Conservation (phyloP, 2,888 invertebrate species). For the Yponomeuta evonymella region DNA sequence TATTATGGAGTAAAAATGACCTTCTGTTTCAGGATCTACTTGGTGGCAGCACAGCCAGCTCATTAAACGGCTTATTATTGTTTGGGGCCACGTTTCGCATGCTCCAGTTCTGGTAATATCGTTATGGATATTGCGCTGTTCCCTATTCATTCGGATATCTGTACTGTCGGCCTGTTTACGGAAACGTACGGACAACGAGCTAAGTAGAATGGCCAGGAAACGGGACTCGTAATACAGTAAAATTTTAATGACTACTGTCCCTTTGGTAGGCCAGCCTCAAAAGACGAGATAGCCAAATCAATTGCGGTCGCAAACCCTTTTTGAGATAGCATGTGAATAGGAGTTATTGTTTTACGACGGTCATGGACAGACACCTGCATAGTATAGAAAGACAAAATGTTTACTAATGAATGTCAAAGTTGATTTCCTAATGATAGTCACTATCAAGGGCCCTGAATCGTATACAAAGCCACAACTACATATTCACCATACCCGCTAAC, state of each 20-base stretch:
- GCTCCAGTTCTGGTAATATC: slow-evolving; percentile 11
- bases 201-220: background rate
- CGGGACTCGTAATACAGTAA: background rate
- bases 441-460: background rate
- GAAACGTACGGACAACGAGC: background rate
- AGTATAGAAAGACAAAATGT: too few relatives aligned
- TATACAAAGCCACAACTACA: background rate
- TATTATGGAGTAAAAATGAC: background rate
- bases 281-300: background rate
- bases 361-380: too few relatives aligned
- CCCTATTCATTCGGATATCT: slow-evolving; percentile 1
- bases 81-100: slow-evolving; percentile 9
- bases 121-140: slow-evolving; percentile 6
- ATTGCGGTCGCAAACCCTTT: background rate
- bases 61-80: slow-evolving; percentile 14
- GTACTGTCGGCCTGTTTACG: background rate
- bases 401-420: too few relatives aligned
- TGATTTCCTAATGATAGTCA: background rate
- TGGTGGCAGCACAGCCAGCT: background rate
- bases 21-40: background rate
- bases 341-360: too few relatives aligned
- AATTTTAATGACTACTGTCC: background rate
- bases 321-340: background rate
- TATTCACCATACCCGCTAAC: background rate
- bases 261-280: background rate